These are phyloP conservation scores for Myrmecobius fasciatus DNA, from an alignment of 2,113 vertebrate species.

Conservation along the genomic window DNA sequence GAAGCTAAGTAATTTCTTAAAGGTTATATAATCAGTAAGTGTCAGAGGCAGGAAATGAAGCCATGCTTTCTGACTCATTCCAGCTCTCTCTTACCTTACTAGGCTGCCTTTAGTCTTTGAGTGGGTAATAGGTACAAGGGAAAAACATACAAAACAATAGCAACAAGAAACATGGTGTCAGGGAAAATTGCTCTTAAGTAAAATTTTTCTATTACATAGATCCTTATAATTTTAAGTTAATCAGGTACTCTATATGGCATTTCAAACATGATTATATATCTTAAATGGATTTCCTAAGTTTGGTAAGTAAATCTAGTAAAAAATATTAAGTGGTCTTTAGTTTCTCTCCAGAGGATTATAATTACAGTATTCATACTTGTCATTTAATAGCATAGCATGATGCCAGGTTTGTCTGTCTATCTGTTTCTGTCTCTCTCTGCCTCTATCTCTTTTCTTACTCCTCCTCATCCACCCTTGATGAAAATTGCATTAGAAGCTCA, in stretches of 20 bases:
- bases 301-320: background rate
- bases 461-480: too few species aligned
- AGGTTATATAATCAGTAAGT: too few species aligned
- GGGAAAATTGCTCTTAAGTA: conserved; percentile 7
- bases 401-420: background rate
- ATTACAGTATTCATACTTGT: background rate
- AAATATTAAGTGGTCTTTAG: background rate
- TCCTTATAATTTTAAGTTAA: background rate
- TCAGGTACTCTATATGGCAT: background rate
- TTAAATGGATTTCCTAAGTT: background rate
- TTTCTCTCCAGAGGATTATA: background rate
- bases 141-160: background rate
- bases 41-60: background rate
- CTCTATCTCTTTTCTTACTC: too few species aligned
- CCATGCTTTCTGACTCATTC: background rate
- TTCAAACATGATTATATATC: background rate
- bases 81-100: background rate
- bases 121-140: background rate
- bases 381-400: background rate
- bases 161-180: background rate
- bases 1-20: too few species aligned
- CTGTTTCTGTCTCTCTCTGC: too few species aligned
- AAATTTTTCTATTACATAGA: background rate
- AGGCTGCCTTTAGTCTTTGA: background rate
- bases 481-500: background rate